Conservation (phyloP, 2,888 invertebrate genomes). For the Xanthostigma xanthostigma region DNA sequence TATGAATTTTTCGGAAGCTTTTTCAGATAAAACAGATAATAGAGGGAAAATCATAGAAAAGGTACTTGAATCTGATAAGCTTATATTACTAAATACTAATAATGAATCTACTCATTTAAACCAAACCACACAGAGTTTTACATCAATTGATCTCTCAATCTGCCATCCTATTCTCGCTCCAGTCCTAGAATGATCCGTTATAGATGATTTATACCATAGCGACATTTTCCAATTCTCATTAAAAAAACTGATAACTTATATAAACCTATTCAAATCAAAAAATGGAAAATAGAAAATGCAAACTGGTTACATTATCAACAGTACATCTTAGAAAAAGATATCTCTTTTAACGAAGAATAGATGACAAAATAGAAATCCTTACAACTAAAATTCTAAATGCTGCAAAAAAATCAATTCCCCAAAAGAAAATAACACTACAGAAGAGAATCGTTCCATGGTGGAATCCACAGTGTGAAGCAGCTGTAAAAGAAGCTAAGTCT, state of each 20-base stretch:
- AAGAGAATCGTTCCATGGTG: neutral
- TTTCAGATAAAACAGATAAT: neutral
- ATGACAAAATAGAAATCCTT: no score
- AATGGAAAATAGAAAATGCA: no score
- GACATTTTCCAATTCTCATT: conserved; percentile 4
- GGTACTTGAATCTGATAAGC: conserved; percentile 1
- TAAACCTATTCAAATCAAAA: neutral
- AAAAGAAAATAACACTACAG: no score
- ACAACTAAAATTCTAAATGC: no score
- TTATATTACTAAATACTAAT: conserved; percentile 3
- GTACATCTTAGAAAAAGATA: no score
- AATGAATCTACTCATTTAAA: neutral
- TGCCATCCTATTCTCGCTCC: neutral
- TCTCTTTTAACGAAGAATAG: no score
- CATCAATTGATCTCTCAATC: conserved; percentile 2
- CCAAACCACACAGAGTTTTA: neutral
- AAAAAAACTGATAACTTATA: no score
- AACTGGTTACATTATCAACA: no score
- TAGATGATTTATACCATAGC: conserved; percentile 4
- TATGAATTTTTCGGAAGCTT: no score
- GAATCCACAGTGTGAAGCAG: no score
- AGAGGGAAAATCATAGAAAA: conserved; percentile 7
- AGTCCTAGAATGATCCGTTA: conserved; percentile 1
- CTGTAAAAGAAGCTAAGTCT: no score
- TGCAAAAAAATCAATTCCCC: no score